Percentiles rank a stretch among this genome's conserved stretches.
These are phyloP conservation scores for Erethizon dorsatum DNA, from an alignment of 2,797 vertebrate genomes.

Conservation along the genomic window DNA sequence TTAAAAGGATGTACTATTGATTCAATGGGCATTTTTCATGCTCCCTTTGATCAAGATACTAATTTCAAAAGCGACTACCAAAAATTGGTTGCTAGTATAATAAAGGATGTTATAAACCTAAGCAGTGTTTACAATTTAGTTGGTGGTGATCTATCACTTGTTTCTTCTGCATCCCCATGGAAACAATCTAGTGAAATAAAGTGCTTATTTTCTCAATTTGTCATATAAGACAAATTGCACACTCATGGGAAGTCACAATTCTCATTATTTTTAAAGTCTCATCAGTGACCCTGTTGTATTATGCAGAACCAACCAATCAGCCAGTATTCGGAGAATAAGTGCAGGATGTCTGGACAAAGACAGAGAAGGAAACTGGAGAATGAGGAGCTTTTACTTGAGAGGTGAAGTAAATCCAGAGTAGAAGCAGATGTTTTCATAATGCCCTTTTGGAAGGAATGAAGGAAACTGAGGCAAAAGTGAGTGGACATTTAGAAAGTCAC, in stretches of 20 bases:
- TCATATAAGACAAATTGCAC: conserved; percentile 10
- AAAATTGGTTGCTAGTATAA: neutral
- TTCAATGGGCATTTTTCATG: conserved; percentile 32
- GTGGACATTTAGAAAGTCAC: neutral
- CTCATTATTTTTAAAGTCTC: conserved; percentile 80
- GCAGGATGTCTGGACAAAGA: conserved; percentile 53
- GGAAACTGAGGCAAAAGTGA: neutral
- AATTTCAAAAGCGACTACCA: conserved; percentile 43
- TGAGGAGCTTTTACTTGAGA: neutral
- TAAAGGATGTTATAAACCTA: neutral
- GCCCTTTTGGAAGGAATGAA: neutral
- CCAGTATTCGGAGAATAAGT: conserved; percentile 64
- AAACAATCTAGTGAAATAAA: conserved; percentile 67
- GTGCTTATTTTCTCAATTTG: conserved; percentile 71
- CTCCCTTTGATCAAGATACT: conserved; percentile 44
- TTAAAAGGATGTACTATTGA: conserved; percentile 62
- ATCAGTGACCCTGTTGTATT: conserved; percentile 75
- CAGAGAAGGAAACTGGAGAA: conserved; percentile 29
- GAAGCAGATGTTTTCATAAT: neutral
- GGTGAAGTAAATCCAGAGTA: neutral
- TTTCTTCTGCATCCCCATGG: conserved; percentile 54
- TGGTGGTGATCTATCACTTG: conserved; percentile 50
- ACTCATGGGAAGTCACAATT: conserved; percentile 53
- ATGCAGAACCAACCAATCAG: conserved; percentile 70
- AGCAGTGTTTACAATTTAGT: conserved; percentile 35